Evolutionary conservation across 1,140 invertebrate species (phyloP), one percentile per base, ranked within the genome.

Genomic region (Polypedilum pembai): DNA sequence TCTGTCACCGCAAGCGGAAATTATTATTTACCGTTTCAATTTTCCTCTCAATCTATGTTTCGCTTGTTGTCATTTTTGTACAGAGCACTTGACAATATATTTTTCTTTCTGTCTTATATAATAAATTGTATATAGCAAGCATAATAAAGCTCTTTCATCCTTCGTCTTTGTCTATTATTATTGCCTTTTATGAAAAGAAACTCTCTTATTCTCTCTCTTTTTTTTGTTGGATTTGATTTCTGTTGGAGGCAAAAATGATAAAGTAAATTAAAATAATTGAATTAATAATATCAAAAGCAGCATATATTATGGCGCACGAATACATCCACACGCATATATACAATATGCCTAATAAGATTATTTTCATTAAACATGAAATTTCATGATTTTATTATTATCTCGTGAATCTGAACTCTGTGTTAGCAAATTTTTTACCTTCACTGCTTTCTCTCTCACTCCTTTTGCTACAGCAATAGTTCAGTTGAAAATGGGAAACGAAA

Each of bases 1-100:
- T 69, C 65, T 8, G 17, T 69, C 65, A 69, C 65, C 20, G 65
- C 17, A 18, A 21, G 20, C 65, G 65, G 65, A 69, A 69, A 69
- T 69, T 69, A 18, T 69, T 69, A 21, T 69, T 69, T 69, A 69
- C 65, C 65, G 65, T 69, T 69, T 18, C 17, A 69, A 69, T 69
- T 69, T 69, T 69, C 65, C 18, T 69, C 12, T 21, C 65, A n/a
- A 69, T 69, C 65, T 18, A 20, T 18, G 17, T 10, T 69, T 17
- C n/a, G 10, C 45, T 56, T 56, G n/a, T 56, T 56, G 10, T 17
- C 10, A 17, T 56, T 56, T n/a, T 56, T 17, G 45, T 8, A 56
- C 10, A 56, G n/a, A 56, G 45, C 3, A 33, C 24, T 33, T 33
- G 24, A 33, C 24, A 33, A 33, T 33, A 33, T 33, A 33, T 33